Percentiles rank a stretch among this genome's conserved stretches.
phyloP scores from a whole-genome alignment of 53 echinoderm and acorn worm genomes.

The Zoroaster sp. region DNA sequence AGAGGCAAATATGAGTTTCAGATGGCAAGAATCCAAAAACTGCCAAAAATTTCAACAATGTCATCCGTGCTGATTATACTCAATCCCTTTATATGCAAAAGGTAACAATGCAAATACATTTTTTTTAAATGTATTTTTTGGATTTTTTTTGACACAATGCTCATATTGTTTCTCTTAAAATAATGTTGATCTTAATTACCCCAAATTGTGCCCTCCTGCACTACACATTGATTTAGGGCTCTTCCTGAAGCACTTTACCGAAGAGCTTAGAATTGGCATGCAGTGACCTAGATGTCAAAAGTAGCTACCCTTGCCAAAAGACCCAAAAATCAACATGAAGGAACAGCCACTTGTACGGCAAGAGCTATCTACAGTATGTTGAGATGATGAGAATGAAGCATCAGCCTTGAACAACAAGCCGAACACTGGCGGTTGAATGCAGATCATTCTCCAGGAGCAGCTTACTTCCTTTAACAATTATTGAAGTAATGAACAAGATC shows the following conservation, averaged over 20 bases:
- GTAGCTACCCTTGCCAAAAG: too few species aligned
- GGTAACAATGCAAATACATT: neutral
- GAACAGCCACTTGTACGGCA: too few species aligned
- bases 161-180: neutral
- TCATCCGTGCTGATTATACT: neutral
- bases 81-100: neutral
- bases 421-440: neutral
- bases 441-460: slow-evolving; percentile 20
- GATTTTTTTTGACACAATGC: too few species aligned
- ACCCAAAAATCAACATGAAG: too few species aligned
- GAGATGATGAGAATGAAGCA: neutral
- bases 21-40: neutral
- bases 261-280: slow-evolving; percentile 25
- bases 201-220: slow-evolving; percentile 15
- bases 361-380: neutral
- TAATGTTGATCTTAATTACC: too few species aligned
- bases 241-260: slow-evolving; percentile 33
- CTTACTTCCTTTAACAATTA: neutral
- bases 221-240: slow-evolving; percentile 11
- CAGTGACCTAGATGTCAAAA: neutral
- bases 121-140: too few species aligned
- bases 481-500: slow-evolving; percentile 8
- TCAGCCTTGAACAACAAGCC: slow-evolving; percentile 1
- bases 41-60: slow-evolving; percentile 32
- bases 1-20: slow-evolving; percentile 40